phyloP scores from a whole-genome alignment of 2,888 invertebrate genomes.

The Metalampra italica region DNA sequence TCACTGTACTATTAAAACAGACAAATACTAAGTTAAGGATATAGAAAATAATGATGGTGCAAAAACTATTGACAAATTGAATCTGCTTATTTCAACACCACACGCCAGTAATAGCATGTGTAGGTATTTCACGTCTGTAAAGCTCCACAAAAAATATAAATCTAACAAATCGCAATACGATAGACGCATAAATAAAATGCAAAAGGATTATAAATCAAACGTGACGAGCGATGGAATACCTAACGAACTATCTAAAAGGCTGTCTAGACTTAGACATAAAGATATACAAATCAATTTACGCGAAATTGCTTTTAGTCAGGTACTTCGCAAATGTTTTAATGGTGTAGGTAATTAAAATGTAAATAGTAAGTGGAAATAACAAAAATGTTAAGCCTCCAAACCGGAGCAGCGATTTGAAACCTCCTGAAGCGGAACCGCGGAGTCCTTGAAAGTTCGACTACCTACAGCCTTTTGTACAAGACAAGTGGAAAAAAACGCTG shows the following conservation, averaged over 20 bases:
- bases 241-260: conserved; percentile 21
- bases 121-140: conserved; percentile 28
- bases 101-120: conserved; percentile 29
- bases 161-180: conserved; percentile 5
- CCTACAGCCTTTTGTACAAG: conserved; percentile 57
- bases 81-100: conserved; percentile 47
- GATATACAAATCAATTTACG: conserved; percentile 42
- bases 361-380: conserved; percentile 4
- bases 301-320: conserved; percentile 22
- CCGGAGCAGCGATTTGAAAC: conserved; percentile 8
- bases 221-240: conserved; percentile 35
- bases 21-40: conserved; percentile 24
- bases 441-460: conserved; percentile 70
- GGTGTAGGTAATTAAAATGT: conserved; percentile 10
- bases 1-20: conserved; percentile 43
- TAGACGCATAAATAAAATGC: conserved; percentile 9
- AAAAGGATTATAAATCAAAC: conserved; percentile 37
- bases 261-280: conserved; percentile 35
- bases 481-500: conserved; percentile 36
- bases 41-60: conserved; percentile 36
- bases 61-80: conserved; percentile 67
- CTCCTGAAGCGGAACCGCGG: conserved; percentile 59
- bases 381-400: not conserved
- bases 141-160: conserved; percentile 10
- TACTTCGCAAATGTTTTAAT: conserved; percentile 6